These are phyloP conservation scores for Sebastes minor DNA, from an alignment of 2,797 vertebrate species.

Conservation along the genomic window DNA sequence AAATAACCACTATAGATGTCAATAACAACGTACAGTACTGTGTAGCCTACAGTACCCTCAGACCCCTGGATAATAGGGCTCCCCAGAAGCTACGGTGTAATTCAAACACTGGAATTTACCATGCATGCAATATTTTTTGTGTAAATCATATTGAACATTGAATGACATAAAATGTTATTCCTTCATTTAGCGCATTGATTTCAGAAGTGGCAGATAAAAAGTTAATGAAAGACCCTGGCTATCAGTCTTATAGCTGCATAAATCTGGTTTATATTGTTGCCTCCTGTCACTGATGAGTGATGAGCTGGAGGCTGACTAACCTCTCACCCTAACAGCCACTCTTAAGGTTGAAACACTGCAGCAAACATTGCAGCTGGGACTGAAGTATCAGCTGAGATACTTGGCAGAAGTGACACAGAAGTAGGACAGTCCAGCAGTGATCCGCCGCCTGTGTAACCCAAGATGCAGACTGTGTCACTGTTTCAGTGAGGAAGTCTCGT, in stretches of 20 bases:
- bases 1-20: accelerated
- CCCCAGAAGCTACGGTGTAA: too few relatives aligned
- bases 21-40: too few relatives aligned
- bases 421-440: not conserved
- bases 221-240: too few relatives aligned
- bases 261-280: not conserved
- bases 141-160: too few relatives aligned
- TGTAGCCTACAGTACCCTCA: too few relatives aligned
- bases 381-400: constrained; percentile 8
- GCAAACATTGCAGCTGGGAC: constrained; percentile 25
- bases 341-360: constrained; percentile 14
- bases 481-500: not conserved
- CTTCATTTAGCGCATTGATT: accelerated
- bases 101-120: too few relatives aligned
- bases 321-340: constrained; percentile 1
- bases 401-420: constrained; percentile 11
- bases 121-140: too few relatives aligned
- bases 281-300: not conserved
- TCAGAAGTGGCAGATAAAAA: too few relatives aligned
- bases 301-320: not conserved
- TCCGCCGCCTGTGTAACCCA: not conserved
- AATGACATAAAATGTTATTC: too few relatives aligned
- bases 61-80: too few relatives aligned
- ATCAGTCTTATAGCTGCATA: not conserved
- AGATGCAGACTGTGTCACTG: not conserved